Evolutionary conservation across 2,888 invertebrate genomes (phyloP).

Genomic region (Caradrina clavipalpis): DNA sequence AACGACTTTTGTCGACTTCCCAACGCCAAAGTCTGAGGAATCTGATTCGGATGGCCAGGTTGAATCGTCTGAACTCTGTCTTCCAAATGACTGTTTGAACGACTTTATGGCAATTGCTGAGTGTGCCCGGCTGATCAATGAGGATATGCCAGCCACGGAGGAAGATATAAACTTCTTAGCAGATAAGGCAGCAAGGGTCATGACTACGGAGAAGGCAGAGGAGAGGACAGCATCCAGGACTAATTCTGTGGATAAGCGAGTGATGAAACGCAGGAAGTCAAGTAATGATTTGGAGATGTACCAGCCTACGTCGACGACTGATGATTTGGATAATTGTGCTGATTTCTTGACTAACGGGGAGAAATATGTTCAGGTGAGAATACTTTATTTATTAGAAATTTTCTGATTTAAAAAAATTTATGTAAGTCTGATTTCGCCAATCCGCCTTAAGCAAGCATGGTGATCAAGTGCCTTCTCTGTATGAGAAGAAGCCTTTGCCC

Average conservation of each 20-base stretch:
- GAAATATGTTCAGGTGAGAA: conserved; percentile 86
- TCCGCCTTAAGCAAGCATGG: no score
- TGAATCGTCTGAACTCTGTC: conserved; percentile 84
- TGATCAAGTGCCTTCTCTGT: no score
- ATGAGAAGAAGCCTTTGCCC: no score
- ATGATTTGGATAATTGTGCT: conserved; percentile 82
- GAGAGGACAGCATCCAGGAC: conserved; percentile 67
- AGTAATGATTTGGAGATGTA: conserved; percentile 87
- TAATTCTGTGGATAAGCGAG: conserved; percentile 77
- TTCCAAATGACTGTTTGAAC: conserved; percentile 86
- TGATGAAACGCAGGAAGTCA: conserved; percentile 82
- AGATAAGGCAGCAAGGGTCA: conserved; percentile 86
- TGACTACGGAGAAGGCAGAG: conserved; percentile 83
- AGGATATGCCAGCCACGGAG: conserved; percentile 77
- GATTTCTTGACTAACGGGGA: conserved; percentile 81
- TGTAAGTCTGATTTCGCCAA: no score
- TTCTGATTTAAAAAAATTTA: no score
- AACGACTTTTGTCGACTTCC: conserved; percentile 83
- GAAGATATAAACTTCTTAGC: conserved; percentile 85
- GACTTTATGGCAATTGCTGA: conserved; percentile 87
- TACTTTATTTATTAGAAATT: neutral
- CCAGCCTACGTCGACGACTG: conserved; percentile 87
- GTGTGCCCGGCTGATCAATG: conserved; percentile 78
- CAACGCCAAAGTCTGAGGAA: conserved; percentile 82
- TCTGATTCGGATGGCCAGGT: conserved; percentile 85